Percentiles rank a stretch among this genome's conserved stretches.
phyloP scores from a whole-genome alignment of 2,888 invertebrate genomes.

The Mythimna impura region DNA sequence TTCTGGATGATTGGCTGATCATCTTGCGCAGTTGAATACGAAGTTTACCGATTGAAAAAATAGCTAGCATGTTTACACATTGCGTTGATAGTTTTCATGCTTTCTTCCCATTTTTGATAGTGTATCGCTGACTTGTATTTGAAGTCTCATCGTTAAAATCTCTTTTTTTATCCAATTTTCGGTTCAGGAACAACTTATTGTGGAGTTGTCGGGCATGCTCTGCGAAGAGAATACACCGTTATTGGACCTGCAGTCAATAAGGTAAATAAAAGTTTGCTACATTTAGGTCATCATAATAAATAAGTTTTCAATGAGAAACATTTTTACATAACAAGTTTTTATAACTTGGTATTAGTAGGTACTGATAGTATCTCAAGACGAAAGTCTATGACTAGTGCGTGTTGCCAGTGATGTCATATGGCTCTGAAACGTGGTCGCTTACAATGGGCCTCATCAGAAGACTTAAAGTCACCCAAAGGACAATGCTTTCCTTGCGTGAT shows the following conservation, averaged over 20 bases:
- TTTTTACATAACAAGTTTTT: too few relatives aligned
- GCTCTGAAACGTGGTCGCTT: too few relatives aligned
- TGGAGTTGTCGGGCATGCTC: slow-evolving; percentile 93
- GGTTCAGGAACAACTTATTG: slow-evolving; percentile 92
- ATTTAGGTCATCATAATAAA: too few relatives aligned
- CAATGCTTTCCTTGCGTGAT: too few relatives aligned
- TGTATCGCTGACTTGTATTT: too few relatives aligned
- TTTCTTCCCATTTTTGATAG: not conserved
- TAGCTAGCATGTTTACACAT: not conserved
- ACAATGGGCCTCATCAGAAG: too few relatives aligned
- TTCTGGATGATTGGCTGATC: not conserved
- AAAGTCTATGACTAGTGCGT: too few relatives aligned
- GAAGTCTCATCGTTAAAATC: not conserved
- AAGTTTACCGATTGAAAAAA: not conserved
- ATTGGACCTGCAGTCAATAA: slow-evolving; percentile 94
- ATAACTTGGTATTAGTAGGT: too few relatives aligned
- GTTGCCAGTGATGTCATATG: too few relatives aligned
- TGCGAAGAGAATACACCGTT: slow-evolving; percentile 93
- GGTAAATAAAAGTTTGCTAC: slow-evolving; percentile 63
- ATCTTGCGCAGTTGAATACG: not conserved
- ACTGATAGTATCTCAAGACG: too few relatives aligned
- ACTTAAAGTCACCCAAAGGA: too few relatives aligned
- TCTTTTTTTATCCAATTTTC: not conserved
- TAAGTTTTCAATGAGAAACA: too few relatives aligned
- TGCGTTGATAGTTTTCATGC: not conserved